Conservation (phyloP, 2,797 vertebrate species). For the Acanthurus leucopareius region DNA sequence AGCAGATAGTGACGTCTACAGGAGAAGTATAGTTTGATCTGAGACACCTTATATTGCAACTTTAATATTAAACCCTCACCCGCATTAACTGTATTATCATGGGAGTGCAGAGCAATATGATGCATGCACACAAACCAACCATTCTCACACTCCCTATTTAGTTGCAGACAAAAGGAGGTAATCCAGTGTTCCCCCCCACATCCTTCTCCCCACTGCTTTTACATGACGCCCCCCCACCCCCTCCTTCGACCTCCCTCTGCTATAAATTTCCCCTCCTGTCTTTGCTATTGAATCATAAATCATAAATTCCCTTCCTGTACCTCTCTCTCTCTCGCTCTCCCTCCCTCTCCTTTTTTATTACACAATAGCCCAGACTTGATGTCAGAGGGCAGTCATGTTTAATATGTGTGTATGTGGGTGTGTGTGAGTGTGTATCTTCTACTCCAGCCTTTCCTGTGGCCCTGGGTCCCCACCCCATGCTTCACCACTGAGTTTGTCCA, state of each 20-base stretch:
- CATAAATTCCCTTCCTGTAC: constrained; percentile 63
- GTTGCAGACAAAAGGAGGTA: constrained; percentile 12
- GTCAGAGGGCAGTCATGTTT: constrained; percentile 50
- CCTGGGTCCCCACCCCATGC: constrained; percentile 63
- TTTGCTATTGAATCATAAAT: constrained; percentile 69
- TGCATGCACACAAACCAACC: constrained; percentile 8
- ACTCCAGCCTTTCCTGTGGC: constrained; percentile 78
- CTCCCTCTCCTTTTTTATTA: constrained; percentile 45
- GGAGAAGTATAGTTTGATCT: background rate
- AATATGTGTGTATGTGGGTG: constrained; percentile 41
- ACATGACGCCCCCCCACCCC: background rate
- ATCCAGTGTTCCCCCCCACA: background rate
- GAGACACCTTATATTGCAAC: background rate
- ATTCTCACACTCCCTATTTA: constrained; percentile 9
- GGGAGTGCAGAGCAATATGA: background rate
- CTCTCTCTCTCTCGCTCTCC: constrained; percentile 1
- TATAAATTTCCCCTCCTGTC: constrained; percentile 4
- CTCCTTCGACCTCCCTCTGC: background rate
- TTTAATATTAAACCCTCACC: background rate
- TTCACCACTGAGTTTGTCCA: constrained; percentile 43
- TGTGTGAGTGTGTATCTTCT: constrained; percentile 47
- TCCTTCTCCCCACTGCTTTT: constrained; percentile 15
- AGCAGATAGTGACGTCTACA: background rate
- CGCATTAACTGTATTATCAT: background rate
- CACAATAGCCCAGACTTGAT: constrained; percentile 66